Evolutionary conservation across 2,797 vertebrate species (phyloP), one percentile per base, ranked within the genome.

Genomic region (Sardinella longiceps): DNA sequence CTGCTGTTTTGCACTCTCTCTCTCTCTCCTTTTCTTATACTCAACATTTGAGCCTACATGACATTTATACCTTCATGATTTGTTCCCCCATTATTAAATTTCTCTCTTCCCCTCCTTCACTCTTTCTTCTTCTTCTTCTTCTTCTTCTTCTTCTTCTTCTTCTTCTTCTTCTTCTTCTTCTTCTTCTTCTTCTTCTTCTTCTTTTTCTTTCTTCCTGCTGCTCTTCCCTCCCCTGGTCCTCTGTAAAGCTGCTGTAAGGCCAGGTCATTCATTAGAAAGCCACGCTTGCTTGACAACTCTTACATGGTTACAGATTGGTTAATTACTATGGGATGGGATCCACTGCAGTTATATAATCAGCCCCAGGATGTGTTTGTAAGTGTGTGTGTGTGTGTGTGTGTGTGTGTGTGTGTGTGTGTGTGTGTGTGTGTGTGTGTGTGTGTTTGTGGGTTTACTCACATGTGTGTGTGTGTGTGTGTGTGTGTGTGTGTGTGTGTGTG

Each of bases 271-370:
- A 95, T 95, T 95, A 95, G 93, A 92, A 5, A 84, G 12, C 86
- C 84, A 53, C 90, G 91, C 89, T 15, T 84, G 70, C 25, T 89
- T 94, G 95, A 96, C 94, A 95, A 93, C 92, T 92, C 93, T 94
- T 93, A 93, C 93, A 93, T 94, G 92, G 94, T 95, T 95, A 95
- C 94, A 94, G 94, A 95, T 95, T 94, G 93, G 92, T 95, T 96
- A 94, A 96, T 96, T 95, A 95, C 89, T 82, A 80, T 87, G 84
- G 90, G 88, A 86, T 90, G 89, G 92, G 92, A 91, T 90, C 87
- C 89, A 88, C 88, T 15, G 80, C 84, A 33, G 63, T 87, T 46
- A 60, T 86, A 89, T 88, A 88, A 92, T 91, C 90, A 90, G 92
- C 93, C 92, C 88, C 88, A 90, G 91, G 93, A 92, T 86, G 91